Percentiles rank a stretch among this genome's conserved stretches.
Evolutionary conservation across 2,888 invertebrate species (phyloP).

Genomic region (Steinernema carpocapsae): DNA sequence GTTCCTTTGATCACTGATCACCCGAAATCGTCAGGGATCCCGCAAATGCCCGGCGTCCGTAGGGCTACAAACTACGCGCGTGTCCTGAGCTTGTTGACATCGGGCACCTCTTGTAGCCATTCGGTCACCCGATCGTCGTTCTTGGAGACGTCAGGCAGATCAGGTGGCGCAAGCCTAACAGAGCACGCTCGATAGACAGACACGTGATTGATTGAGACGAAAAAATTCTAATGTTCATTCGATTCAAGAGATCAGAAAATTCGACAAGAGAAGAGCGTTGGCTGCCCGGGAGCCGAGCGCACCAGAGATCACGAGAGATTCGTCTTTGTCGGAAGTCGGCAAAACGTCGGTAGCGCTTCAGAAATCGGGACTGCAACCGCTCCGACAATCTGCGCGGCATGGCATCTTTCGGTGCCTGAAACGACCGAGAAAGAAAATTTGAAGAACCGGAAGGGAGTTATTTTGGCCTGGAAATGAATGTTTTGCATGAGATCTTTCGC

Average conservation of each 20-base stretch:
- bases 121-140: background rate
- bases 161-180: background rate
- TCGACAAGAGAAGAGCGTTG: background rate
- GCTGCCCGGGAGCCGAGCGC: background rate
- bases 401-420: too few relatives aligned
- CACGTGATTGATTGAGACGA: constrained; percentile 28
- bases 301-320: constrained; percentile 12
- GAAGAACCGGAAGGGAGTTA: too few relatives aligned
- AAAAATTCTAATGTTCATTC: constrained; percentile 31
- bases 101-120: background rate
- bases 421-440: too few relatives aligned
- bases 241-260: constrained; percentile 7
- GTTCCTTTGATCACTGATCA: constrained; percentile 10
- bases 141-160: background rate
- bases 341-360: background rate
- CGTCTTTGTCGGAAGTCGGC: constrained; percentile 10
- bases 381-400: background rate
- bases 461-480: too few relatives aligned
- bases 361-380: background rate
- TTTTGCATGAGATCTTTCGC: too few relatives aligned
- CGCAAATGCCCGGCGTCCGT: background rate
- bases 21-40: background rate
- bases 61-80: background rate
- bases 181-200: background rate
- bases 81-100: background rate